Percentiles rank a stretch among this genome's conserved stretches.
phyloP scores from a whole-genome alignment of 2,113 vertebrate genomes.

The Sceloporus tristichus region DNA sequence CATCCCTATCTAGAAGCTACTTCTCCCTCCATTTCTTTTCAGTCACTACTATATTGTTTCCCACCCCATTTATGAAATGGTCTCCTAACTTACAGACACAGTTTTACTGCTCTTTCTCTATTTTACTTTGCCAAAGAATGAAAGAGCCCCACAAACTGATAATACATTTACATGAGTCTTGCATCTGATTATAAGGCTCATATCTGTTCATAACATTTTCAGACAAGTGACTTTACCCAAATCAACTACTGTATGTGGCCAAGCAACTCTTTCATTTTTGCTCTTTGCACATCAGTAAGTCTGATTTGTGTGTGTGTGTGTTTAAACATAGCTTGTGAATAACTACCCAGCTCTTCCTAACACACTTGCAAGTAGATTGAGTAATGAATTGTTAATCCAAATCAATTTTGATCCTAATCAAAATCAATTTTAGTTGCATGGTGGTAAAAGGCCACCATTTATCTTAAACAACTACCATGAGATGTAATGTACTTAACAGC shows the following conservation, averaged over 20 bases:
- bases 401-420: not conserved
- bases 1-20: not conserved
- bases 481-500: not conserved
- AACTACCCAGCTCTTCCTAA: not conserved
- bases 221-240: no score
- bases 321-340: not conserved
- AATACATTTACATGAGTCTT: not conserved
- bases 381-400: no score
- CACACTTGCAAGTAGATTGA: not conserved
- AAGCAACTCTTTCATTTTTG: not conserved
- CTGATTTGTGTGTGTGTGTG: not conserved
- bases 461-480: not conserved
- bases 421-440: not conserved
- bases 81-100: not conserved
- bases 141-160: not conserved
- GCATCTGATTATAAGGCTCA: no score
- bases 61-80: not conserved
- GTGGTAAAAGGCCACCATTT: not conserved
- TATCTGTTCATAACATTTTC: no score
- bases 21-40: not conserved
- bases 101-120: not conserved
- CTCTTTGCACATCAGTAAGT: not conserved
- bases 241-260: not conserved
- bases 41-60: not conserved
- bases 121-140: not conserved